These are phyloP conservation scores for Chloroceryle inda DNA, from an alignment of 2,797 vertebrate genomes.

Conservation along the genomic window DNA sequence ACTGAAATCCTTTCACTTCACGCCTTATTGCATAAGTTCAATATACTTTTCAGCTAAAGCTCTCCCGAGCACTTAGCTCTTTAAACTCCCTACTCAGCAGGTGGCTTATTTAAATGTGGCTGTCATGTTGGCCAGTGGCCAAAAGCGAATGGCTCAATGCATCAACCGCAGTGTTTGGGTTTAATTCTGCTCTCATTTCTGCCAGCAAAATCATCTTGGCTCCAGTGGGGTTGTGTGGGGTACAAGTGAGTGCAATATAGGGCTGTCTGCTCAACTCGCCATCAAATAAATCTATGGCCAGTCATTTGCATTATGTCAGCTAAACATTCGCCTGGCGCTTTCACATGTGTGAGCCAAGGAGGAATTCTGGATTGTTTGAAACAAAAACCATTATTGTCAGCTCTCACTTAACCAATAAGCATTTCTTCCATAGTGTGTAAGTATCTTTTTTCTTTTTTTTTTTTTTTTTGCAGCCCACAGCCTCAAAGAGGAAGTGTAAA, in stretches of 20 bases:
- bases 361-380: conserved; percentile 5
- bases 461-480: background rate
- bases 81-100: conserved; percentile 59
- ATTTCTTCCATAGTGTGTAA: background rate
- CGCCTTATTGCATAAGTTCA: conserved; percentile 4
- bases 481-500: background rate
- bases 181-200: conserved; percentile 16
- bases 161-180: conserved; percentile 4
- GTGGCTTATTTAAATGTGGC: conserved; percentile 59
- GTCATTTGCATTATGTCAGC: conserved; percentile 29
- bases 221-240: conserved; percentile 16
- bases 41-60: background rate
- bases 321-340: conserved; percentile 30
- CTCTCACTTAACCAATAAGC: conserved; percentile 42
- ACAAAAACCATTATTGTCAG: conserved; percentile 1
- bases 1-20: conserved; percentile 16
- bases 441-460: background rate
- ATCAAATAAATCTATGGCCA: conserved; percentile 10
- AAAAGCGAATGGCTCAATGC: conserved; percentile 4
- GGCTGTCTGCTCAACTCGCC: conserved; percentile 37
- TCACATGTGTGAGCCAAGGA: background rate
- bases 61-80: conserved; percentile 23
- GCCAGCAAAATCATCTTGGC: conserved; percentile 52
- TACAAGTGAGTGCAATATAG: conserved; percentile 41
- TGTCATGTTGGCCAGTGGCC: conserved; percentile 31